A percentile compares a stretch with the other conserved stretches of the same genome.
Conservation (phyloP, 2,797 vertebrate genomes). For the Leontocebus nigricollis region DNA sequence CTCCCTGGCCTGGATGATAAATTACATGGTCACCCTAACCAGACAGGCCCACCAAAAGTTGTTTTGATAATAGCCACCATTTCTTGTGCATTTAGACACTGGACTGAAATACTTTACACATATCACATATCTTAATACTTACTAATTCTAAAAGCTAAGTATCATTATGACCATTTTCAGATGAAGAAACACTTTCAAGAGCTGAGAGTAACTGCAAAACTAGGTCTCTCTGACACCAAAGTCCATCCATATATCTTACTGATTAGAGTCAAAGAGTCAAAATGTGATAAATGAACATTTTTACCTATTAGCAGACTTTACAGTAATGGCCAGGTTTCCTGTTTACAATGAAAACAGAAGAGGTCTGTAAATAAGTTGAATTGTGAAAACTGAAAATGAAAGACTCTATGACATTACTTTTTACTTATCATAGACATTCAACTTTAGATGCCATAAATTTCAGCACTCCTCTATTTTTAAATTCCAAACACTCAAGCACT, state of each 20-base stretch:
- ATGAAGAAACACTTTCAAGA: neutral
- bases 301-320: neutral
- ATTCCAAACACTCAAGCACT: neutral
- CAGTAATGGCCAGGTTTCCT: neutral
- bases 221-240: neutral
- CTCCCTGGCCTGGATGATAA: neutral
- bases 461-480: neutral
- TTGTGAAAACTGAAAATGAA: neutral
- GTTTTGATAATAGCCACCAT: neutral
- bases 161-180: neutral
- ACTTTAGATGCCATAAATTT: neutral
- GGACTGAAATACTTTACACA: neutral
- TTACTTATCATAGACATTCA: neutral
- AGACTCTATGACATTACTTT: neutral
- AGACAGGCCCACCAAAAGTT: neutral
- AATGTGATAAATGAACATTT: neutral
- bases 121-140: neutral
- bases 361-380: neutral
- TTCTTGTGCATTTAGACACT: slow-evolving; percentile 28
- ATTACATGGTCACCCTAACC: neutral
- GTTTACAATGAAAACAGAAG: neutral
- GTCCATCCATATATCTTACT: neutral
- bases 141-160: neutral
- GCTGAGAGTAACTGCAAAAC: neutral
- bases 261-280: neutral